phyloP scores from a whole-genome alignment of 1,140 invertebrate genomes.

The Gerris buenoi region DNA sequence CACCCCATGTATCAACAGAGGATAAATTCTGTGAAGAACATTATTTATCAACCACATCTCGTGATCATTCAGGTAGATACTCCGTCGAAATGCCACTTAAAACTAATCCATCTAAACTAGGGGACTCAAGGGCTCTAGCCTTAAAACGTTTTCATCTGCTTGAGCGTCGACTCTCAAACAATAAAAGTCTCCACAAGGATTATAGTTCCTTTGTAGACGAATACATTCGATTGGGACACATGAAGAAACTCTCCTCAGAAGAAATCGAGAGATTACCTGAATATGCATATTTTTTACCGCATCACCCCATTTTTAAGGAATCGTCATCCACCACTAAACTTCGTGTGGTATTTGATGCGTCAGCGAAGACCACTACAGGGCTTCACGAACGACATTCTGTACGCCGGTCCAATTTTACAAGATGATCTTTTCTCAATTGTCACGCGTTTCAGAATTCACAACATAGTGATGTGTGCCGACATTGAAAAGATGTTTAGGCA shows the following conservation, averaged over 20 bases:
- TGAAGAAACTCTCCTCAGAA: background rate
- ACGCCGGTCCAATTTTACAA: background rate
- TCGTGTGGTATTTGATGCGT: background rate
- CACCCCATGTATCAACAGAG: background rate
- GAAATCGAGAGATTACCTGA: background rate
- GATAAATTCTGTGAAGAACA: background rate
- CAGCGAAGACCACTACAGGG: background rate
- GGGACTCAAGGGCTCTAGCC: background rate
- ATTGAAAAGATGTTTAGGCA: background rate
- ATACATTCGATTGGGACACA: background rate
- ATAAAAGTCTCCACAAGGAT: background rate
- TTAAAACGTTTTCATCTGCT: background rate
- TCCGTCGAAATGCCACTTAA: background rate
- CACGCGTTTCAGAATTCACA: background rate
- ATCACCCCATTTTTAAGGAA: background rate
- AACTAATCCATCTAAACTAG: background rate
- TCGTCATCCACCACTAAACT: background rate
- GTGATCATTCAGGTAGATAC: background rate
- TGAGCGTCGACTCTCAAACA: background rate
- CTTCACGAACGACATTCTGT: background rate
- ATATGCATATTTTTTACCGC: background rate
- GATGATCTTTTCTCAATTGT: background rate
- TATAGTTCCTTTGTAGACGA: background rate
- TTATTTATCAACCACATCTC: background rate
- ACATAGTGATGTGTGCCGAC: background rate